Base-by-base conservation (phyloP, 2,113 vertebrate species). In the Syngnathoides biaculeatus region DNA sequence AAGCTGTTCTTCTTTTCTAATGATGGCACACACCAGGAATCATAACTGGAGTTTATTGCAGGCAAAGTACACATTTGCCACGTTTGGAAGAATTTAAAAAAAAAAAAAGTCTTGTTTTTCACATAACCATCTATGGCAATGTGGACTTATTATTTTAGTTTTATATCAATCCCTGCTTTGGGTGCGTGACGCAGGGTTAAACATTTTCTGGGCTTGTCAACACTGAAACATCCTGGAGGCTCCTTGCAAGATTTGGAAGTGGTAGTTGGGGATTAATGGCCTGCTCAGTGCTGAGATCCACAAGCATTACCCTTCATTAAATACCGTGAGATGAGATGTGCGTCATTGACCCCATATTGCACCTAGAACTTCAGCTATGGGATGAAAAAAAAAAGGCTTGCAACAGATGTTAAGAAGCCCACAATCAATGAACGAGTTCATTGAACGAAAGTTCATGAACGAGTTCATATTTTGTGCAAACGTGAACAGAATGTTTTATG, bases 261-360 rank as follows among this genome's bases (percentile, higher is more conserved):
- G 57, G 19, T 59, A 59, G 17, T 59, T 39, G 30, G 57, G 57
- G 57, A 59, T 59, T 38, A 59, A 59, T 38, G 57, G 57, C 57
- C 30, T 59, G 57, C 57, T 59, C 57, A 59, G 2, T 59, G 19
- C 57, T 57, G 55, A 57, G 26, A 30, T 57, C 26, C 55, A 57
- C 14, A 57, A 57, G 24, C 55, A 57, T 57, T 30, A 57, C 55
- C 55, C 57, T 11, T 40, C 38, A 40, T 61, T 61, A 39, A 61
- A 61, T 39, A 61, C 35, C 58, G 40, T 39, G n/a, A 35, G 30
- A 35, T 13, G 58, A 15, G 39, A 22, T 22, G 38, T 14, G 58
- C 57, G 19, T 59, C 57, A 59, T 38, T 59, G 57, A 20, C 19
- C 57, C 30, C 57, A 39, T 59, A 39, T 38, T 59, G 57, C 57